phyloP scores from a whole-genome alignment of 2,113 vertebrate genomes.

The Thamnophis sirtalis region DNA sequence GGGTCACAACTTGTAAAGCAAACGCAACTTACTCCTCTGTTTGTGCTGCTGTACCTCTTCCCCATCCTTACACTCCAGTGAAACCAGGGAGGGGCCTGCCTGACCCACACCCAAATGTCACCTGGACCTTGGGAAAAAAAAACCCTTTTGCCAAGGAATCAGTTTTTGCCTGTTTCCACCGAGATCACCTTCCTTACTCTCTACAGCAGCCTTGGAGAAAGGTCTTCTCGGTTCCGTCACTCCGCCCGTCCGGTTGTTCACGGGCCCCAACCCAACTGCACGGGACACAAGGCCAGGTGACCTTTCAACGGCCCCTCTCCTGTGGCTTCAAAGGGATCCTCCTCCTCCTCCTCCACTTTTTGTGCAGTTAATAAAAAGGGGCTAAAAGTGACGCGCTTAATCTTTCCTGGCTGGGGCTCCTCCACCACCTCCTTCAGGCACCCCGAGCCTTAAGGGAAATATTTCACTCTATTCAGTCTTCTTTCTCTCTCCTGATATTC shows the following conservation, averaged over 20 bases:
- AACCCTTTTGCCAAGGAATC: not conserved
- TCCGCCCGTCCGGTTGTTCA: not conserved
- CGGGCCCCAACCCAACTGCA: not conserved
- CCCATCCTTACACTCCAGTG: not conserved
- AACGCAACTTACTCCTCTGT: not conserved
- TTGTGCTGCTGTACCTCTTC: not conserved
- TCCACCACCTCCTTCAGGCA: not conserved
- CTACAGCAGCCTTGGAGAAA: not conserved
- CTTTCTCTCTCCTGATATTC: not conserved
- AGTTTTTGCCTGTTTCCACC: not conserved
- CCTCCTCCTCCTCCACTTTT: not conserved
- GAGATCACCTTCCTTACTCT: not conserved
- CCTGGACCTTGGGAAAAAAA: not conserved
- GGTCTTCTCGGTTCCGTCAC: not conserved
- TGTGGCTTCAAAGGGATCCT: not conserved
- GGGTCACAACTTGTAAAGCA: not conserved
- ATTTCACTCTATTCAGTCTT: not conserved
- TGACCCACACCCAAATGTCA: not conserved
- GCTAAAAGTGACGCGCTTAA: not conserved
- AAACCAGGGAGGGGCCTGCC: not conserved
- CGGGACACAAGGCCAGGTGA: not conserved
- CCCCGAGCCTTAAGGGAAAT: not conserved
- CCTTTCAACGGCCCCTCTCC: not conserved
- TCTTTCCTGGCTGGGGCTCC: not conserved
- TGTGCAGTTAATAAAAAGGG: not conserved